Evolutionary conservation across 2,888 invertebrate genomes (phyloP), one percentile per base, ranked within the genome.

Genomic region (Lathronympha strigana): DNA sequence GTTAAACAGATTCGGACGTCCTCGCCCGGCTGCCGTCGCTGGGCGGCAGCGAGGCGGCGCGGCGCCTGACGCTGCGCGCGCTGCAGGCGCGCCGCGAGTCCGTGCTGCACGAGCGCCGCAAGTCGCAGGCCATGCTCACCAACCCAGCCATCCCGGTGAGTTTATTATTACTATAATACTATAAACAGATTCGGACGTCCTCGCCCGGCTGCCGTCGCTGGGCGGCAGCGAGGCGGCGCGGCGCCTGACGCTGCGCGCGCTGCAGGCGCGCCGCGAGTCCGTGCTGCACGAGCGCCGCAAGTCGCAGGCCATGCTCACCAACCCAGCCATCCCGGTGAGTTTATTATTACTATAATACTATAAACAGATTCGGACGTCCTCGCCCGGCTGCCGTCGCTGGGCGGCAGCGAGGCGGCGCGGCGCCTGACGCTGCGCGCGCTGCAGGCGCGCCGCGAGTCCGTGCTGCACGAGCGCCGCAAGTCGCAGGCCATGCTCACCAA

Each of bases 61-160:
- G 94, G 13, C 94, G 95, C 54, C 97, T 96, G 71, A 97, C 97
- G 0, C 94, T 96, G 74, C 95, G 96, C 72, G 97, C 97, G 0
- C 84, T 98, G 55, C 96, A 96, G 85, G 95, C 96, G 1, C 92
- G 98, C 5, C 94, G 97, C 47, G 96, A 97, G 78, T 97, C 97
- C 0, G 95, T 97, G 25, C 93, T 96, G 0, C 85, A 84, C 0
- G 94, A 96, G 9, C 89, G 95, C 43, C 93, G 96, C 64, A 96
- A 96, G 78, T 97, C 97, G 0, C 85, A 84, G 69, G 49, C 82
- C 66, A 79, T 80, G 54, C 67, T 70, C 23, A 17, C 28, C 13
- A 38, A 28, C n/a, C 61, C 19, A 13, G 1, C 55, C 36, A 49
- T 4, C 38, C 55, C 47, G 47, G 62, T 63, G 9, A 50, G 63